Evolutionary conservation across 2,113 vertebrate species (phyloP), one percentile per base, ranked within the genome.

Genomic region (Gymnogyps californianus): DNA sequence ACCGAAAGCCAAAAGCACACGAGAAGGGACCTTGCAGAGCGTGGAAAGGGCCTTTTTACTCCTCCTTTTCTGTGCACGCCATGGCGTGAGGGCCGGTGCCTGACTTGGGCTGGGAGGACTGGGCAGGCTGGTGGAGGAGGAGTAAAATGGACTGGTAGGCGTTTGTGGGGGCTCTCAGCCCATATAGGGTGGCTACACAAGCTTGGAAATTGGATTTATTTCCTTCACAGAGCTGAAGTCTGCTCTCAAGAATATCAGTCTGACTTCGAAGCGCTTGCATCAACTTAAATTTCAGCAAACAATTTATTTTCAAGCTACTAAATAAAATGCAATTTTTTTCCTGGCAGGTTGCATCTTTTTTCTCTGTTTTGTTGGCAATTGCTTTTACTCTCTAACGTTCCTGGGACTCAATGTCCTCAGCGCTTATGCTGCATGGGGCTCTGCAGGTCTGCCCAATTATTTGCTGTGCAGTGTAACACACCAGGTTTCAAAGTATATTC

Each of bases 21-120:
- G 0, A 34, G 52, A 36, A 72, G 32, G 17, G 38, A 52, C 16
- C 25, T 40, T 36, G 47, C 42, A 34, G 36, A 55, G 10, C 18
- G 28, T 67, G 24, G 11, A 38, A 79, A 85, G 38, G 11, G 22
- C 17, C 15, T 11, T 76, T 59, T 47, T 77, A 49, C 29, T 69
- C 20, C n/a, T 87, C 32, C 26, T 75, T 29, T 76, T 34, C 78
- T 20, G 20, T 11, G 61, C 15, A 9, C 6, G 9, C 32, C 11
- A 4, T 10, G 28, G 20, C 1, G 2, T 13, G 62, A 81, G 24
- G 42, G 47, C 5, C 32, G 59, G 49, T 4, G 5, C 1, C 4
- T 21, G 42, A 16, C 52, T 74, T 42, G 11, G 31, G 46, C 25
- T 66, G 34, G 70, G 29, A 79, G 38, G 16, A 67, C 8, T 2